Conservation (phyloP, 2,113 vertebrate genomes). For the Callithrix jacchus region DNA sequence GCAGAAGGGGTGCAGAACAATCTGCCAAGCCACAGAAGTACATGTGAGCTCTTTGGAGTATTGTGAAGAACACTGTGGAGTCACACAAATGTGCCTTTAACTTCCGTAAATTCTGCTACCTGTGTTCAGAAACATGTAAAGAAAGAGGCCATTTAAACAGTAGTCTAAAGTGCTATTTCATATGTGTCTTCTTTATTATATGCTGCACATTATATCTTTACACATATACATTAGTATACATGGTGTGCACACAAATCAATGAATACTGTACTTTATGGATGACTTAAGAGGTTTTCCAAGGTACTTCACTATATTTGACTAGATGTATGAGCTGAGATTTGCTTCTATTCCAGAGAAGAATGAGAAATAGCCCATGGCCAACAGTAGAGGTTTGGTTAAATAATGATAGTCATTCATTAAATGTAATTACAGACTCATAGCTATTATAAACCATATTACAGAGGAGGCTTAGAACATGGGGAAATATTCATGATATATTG, state of each 20-base stretch:
- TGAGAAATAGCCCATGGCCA: background rate
- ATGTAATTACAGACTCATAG: background rate
- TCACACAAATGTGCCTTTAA: background rate
- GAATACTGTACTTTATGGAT: background rate
- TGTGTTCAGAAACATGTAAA: background rate
- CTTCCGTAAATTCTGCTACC: background rate
- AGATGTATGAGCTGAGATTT: background rate
- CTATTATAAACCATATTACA: background rate
- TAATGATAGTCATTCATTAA: background rate
- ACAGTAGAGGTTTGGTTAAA: background rate
- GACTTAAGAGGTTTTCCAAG: background rate
- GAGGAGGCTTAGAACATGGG: background rate
- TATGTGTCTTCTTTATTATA: background rate
- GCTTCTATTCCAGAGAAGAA: background rate
- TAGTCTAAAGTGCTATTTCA: background rate
- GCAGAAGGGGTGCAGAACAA: background rate
- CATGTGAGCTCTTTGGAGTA: background rate
- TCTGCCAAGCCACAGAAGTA: background rate
- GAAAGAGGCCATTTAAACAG: background rate
- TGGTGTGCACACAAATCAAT: background rate
- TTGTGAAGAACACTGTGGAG: rapidly evolving
- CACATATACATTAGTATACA: background rate
- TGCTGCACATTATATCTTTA: background rate
- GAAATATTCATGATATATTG: background rate
- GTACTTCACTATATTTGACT: background rate